These are phyloP conservation scores for Rhincodon typus DNA, from an alignment of 2,797 vertebrate species.

Conservation along the genomic window DNA sequence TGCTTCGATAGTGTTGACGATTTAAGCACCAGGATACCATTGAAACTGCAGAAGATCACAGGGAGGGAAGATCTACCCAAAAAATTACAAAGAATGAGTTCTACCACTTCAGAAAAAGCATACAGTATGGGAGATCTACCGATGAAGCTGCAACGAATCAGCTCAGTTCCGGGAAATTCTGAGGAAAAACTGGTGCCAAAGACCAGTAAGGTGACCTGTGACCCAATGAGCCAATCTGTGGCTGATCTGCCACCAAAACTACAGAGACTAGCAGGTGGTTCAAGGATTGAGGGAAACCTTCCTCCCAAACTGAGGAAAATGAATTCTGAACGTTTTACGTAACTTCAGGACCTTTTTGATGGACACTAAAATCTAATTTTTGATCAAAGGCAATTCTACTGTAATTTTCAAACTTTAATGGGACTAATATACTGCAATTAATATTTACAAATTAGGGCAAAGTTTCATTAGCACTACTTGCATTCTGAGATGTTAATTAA, in stretches of 20 bases:
- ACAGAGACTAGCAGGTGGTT: slow-evolving; percentile 81
- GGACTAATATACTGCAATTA: slow-evolving; percentile 43
- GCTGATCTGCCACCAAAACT: slow-evolving; percentile 96
- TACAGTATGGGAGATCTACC: slow-evolving; percentile 95
- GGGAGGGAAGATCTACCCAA: slow-evolving; percentile 88
- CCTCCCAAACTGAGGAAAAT: slow-evolving; percentile 96
- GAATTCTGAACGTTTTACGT: slow-evolving; percentile 98
- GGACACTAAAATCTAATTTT: slow-evolving; percentile 54
- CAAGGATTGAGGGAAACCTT: slow-evolving; percentile 88
- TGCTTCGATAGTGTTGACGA: slow-evolving; percentile 88
- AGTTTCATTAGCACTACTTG: slow-evolving; percentile 56
- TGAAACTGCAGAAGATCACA: slow-evolving; percentile 94
- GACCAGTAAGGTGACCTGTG: slow-evolving; percentile 74
- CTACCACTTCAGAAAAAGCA: slow-evolving; percentile 96
- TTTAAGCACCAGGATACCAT: slow-evolving; percentile 79
- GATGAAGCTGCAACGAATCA: slow-evolving; percentile 97
- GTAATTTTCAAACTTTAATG: slow-evolving; percentile 59
- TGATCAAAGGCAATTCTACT: slow-evolving; percentile 52
- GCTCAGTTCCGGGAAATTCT: slow-evolving; percentile 91
- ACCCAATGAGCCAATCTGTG: slow-evolving; percentile 94
- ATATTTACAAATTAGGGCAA: slow-evolving; percentile 54
- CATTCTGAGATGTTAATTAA: slow-evolving; percentile 50
- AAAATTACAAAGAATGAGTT: slow-evolving; percentile 96
- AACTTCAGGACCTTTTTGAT: slow-evolving; percentile 51
- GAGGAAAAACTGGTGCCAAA: slow-evolving; percentile 86